phyloP scores from a whole-genome alignment of 1,140 invertebrate genomes.

The Magallana gigas region DNA sequence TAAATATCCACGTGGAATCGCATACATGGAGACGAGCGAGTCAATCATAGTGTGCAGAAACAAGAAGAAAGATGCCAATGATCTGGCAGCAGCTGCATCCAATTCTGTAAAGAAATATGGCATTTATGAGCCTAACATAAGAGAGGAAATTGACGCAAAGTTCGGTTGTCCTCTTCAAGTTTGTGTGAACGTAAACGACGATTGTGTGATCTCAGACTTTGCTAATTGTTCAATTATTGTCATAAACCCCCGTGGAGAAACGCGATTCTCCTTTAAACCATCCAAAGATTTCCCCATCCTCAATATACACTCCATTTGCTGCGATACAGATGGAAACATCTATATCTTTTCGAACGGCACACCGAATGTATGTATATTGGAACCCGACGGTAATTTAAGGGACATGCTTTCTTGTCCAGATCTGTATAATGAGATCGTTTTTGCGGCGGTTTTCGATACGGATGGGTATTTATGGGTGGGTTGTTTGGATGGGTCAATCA shows the following conservation, averaged over 20 bases:
- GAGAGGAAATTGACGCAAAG: neutral
- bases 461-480: neutral
- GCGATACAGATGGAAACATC: neutral
- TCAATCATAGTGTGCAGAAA: slow-evolving; percentile 2
- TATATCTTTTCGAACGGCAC: slow-evolving; percentile 15
- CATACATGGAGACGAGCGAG: neutral
- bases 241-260: neutral
- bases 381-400: neutral
- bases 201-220: neutral
- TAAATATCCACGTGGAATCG: neutral
- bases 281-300: slow-evolving; percentile 1
- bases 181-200: slow-evolving; percentile 12
- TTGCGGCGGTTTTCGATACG: neutral
- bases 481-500: slow-evolving; percentile 13
- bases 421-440: neutral
- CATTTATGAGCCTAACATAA: neutral
- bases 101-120: neutral
- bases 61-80: neutral
- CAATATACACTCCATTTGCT: neutral
- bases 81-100: neutral
- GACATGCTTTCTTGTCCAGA: neutral
- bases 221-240: neutral
- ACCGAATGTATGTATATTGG: slow-evolving; percentile 4
- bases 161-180: neutral
- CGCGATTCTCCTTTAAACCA: neutral